Percentiles rank a stretch among this genome's conserved stretches.
Evolutionary conservation across 2,113 vertebrate genomes (phyloP).

Genomic region (Bos taurus): ARS-UCD2.0 NC_037332.1:18889001-18889500

Average conservation of each 20-base stretch:
- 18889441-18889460: background rate
- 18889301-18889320: background rate
- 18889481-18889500: background rate
- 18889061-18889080: background rate
- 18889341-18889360: background rate
- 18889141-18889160: background rate
- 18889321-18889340: background rate
- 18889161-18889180: background rate
- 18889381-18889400: background rate
- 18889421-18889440: background rate
- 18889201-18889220: accelerated
- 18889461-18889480: background rate
- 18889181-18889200: background rate
- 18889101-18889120: background rate
- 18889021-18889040: background rate
- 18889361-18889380: background rate
- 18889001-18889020: background rate
- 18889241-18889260: background rate
- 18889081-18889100: background rate
- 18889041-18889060: background rate
- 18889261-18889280: background rate
- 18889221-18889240: background rate
- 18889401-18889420: background rate
- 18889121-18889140: background rate
- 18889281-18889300: background rate